These are phyloP conservation scores for Saccostrea glomerata DNA, from an alignment of 1,140 invertebrate species.

Conservation along the genomic window DNA sequence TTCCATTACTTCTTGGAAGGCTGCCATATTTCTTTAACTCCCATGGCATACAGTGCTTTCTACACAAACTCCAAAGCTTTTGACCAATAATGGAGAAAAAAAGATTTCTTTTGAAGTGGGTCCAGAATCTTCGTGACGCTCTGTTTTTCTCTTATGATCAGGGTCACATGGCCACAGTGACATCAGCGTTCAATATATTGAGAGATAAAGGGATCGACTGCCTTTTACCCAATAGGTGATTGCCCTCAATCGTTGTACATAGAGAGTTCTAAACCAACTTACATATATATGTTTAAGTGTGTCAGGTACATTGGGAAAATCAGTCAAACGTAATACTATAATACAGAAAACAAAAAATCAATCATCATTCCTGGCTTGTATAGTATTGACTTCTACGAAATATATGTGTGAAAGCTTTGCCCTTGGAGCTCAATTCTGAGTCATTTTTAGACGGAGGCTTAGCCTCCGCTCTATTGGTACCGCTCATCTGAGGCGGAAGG, in stretches of 20 bases:
- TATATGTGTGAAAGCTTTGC: neutral
- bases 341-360: neutral
- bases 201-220: neutral
- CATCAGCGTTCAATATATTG: slow-evolving; percentile 1
- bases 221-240: slow-evolving; percentile 22
- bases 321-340: neutral
- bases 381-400: too few species aligned
- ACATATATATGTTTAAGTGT: neutral
- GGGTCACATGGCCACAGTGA: slow-evolving; percentile 11
- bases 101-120: slow-evolving; percentile 1
- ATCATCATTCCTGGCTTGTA: too few species aligned
- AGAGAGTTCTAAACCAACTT: too few species aligned
- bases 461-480: too few species aligned
- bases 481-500: too few species aligned
- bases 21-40: neutral
- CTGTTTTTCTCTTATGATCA: neutral
- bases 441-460: too few species aligned
- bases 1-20: neutral
- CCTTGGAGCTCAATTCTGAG: neutral
- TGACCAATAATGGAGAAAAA: neutral
- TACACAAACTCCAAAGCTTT: neutral
- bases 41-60: neutral
- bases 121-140: neutral
- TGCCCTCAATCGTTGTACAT: neutral
- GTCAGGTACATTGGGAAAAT: neutral